phyloP scores from a whole-genome alignment of 2,888 invertebrate genomes.

The Trisateles emortualis region DNA sequence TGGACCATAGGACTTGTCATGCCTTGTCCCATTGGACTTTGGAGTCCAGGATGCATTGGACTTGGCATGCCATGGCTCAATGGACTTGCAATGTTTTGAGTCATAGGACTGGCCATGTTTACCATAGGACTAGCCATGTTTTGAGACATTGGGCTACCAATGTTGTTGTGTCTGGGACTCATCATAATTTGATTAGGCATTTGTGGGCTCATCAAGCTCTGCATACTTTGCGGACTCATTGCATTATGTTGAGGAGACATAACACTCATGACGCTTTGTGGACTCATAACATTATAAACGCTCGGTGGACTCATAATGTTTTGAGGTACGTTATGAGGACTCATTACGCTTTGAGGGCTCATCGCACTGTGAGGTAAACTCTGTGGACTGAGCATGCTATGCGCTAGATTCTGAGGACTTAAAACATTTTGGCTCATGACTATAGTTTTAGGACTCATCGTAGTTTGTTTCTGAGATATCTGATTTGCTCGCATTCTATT shows the following conservation, averaged over 20 bases:
- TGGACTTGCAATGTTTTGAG: constrained; percentile 70
- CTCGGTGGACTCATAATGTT: constrained; percentile 81
- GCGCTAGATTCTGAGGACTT: constrained; percentile 76
- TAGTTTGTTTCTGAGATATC: constrained; percentile 73
- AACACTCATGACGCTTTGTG: constrained; percentile 82
- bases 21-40: constrained; percentile 78
- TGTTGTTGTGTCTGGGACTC: constrained; percentile 77
- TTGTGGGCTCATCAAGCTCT: constrained; percentile 80
- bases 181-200: constrained; percentile 81
- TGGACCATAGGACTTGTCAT: constrained; percentile 78
- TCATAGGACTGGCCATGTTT: constrained; percentile 71
- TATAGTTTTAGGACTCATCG: constrained; percentile 73
- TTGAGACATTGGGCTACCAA: constrained; percentile 75
- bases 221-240: constrained; percentile 83
- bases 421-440: constrained; percentile 77
- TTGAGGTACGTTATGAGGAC: constrained; percentile 73
- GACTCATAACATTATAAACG: constrained; percentile 80
- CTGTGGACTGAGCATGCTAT: constrained; percentile 80
- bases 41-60: constrained; percentile 78
- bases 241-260: constrained; percentile 82
- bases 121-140: constrained; percentile 74
- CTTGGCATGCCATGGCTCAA: constrained; percentile 81
- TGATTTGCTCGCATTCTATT: constrained; percentile 72
- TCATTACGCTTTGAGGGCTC: constrained; percentile 81
- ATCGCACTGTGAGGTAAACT: constrained; percentile 80